Conservation (phyloP, 2,888 invertebrate species). For the Erpobdella octoculata region DNA sequence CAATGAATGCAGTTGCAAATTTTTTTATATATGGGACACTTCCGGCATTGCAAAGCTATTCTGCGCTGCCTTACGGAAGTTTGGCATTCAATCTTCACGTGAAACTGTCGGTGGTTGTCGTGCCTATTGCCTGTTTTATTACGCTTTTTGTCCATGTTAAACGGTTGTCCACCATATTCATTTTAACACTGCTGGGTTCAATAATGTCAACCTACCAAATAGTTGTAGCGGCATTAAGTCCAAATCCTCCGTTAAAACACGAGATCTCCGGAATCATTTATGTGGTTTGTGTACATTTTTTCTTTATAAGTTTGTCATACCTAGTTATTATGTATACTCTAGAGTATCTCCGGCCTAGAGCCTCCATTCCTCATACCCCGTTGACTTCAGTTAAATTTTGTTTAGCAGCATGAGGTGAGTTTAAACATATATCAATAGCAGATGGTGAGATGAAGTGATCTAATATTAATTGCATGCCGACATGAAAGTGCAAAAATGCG, state of each 20-base stretch:
- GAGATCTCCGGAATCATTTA: constrained; percentile 59
- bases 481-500: too few relatives aligned
- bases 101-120: constrained; percentile 69
- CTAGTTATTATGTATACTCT: not conserved
- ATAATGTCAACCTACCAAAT: constrained; percentile 63
- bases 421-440: too few relatives aligned
- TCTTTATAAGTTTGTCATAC: not conserved
- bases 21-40: constrained; percentile 70
- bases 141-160: constrained; percentile 48
- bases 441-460: too few relatives aligned
- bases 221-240: constrained; percentile 66
- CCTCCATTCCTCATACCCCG: too few relatives aligned
- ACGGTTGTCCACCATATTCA: constrained; percentile 38
- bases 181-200: constrained; percentile 50
- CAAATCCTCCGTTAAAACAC: constrained; percentile 60
- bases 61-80: constrained; percentile 70
- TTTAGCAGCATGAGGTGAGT: too few relatives aligned
- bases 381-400: too few relatives aligned
- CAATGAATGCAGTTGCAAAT: constrained; percentile 58
- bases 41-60: constrained; percentile 72
- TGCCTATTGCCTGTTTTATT: constrained; percentile 60
- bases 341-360: too few relatives aligned
- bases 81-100: constrained; percentile 70
- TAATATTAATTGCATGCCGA: too few relatives aligned
- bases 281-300: constrained; percentile 66